phyloP scores from a whole-genome alignment of 2,113 vertebrate genomes.

The Rhineura floridana region DNA sequence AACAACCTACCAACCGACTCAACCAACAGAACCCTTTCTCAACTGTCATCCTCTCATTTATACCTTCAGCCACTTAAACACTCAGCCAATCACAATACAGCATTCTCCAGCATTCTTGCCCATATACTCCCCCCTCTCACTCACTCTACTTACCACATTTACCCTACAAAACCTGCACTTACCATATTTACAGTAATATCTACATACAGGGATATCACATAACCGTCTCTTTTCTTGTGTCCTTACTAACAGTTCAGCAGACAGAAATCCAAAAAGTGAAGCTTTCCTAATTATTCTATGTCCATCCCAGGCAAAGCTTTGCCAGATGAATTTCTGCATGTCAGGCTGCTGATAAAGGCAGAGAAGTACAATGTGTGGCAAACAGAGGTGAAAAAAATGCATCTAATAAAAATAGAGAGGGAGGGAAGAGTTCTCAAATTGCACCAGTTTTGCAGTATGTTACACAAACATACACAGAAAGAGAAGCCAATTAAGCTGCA shows the following conservation, averaged over 20 bases:
- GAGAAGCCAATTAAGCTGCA: conserved; percentile 67
- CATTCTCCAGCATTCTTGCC: no score
- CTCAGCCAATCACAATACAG: no score
- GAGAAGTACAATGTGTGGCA: background rate
- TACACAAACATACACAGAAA: conserved; percentile 28
- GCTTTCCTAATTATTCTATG: background rate
- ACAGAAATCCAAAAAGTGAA: background rate
- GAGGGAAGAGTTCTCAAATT: conserved; percentile 2
- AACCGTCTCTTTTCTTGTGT: background rate
- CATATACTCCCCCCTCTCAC: no score
- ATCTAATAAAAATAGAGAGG: background rate
- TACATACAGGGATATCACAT: no score
- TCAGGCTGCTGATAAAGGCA: conserved; percentile 41
- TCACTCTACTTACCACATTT: no score
- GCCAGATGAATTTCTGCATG: background rate
- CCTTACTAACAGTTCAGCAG: background rate
- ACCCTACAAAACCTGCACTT: no score
- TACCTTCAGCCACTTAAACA: no score
- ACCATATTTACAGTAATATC: no score
- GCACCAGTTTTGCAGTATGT: background rate
- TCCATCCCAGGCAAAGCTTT: background rate
- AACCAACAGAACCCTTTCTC: no score
- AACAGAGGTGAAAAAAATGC: background rate
- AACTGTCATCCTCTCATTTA: no score
- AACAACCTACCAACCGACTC: no score